Percentiles rank a stretch among this genome's conserved stretches.
Evolutionary conservation across 1,140 invertebrate genomes (phyloP).

Genomic region (Tetramorium parvispinum): DNA sequence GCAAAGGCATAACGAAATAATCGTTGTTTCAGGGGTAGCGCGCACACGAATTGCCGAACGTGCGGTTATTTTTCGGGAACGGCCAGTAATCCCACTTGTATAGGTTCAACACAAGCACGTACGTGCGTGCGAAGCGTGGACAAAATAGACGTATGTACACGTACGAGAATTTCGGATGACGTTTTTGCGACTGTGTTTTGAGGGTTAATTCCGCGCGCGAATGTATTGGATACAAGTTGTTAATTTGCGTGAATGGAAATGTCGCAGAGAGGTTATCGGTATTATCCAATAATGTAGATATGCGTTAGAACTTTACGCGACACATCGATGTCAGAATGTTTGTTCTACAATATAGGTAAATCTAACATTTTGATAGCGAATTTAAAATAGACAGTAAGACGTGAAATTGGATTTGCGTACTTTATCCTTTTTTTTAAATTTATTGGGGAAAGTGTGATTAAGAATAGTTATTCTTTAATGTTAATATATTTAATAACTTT

Average conservation of each 20-base stretch:
- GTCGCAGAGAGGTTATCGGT: slow-evolving; percentile 2
- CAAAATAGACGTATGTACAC: background rate
- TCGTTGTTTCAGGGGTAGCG: slow-evolving; percentile 45
- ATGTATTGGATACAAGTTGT: background rate
- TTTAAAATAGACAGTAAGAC: slow-evolving; percentile 14
- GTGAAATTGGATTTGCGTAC: background rate
- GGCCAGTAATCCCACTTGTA: slow-evolving; percentile 26
- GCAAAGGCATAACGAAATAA: slow-evolving; percentile 59
- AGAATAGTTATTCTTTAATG: too few species aligned
- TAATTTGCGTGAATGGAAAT: slow-evolving; percentile 42
- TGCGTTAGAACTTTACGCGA: background rate
- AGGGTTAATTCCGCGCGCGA: background rate
- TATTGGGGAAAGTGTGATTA: background rate
- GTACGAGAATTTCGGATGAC: slow-evolving; percentile 27
- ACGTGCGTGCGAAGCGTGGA: background rate
- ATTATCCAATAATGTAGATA: slow-evolving; percentile 29
- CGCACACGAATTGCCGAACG: slow-evolving; percentile 12
- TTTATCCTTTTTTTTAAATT: background rate
- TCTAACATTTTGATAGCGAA: background rate
- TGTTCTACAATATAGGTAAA: background rate
- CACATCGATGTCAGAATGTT: background rate
- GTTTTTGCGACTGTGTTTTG: slow-evolving; percentile 47
- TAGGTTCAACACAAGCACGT: background rate
- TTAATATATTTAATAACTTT: background rate
- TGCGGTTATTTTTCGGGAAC: slow-evolving; percentile 28